Conservation (phyloP, 1,140 invertebrate genomes). For the Nymphalis io region DNA sequence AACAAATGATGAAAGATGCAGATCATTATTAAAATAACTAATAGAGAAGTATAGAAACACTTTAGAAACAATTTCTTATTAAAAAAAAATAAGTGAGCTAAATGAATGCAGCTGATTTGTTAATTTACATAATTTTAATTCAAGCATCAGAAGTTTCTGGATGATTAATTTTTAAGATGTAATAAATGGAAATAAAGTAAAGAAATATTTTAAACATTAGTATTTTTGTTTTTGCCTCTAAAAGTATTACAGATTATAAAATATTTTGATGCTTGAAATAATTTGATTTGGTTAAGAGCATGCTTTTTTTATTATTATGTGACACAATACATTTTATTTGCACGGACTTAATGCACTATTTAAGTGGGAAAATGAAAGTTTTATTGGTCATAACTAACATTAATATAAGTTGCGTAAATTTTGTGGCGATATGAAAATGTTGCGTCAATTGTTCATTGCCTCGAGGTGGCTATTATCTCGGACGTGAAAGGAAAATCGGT, state of each 20-base stretch:
- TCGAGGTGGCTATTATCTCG: constrained; percentile 35
- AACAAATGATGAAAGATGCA: too few relatives aligned
- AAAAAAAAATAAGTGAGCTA: background rate
- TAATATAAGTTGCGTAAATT: constrained; percentile 15
- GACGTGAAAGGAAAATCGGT: constrained; percentile 39
- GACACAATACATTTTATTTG: constrained; percentile 4
- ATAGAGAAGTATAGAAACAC: background rate
- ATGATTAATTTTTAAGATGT: background rate
- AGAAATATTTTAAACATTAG: too few relatives aligned
- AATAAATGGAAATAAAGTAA: background rate
- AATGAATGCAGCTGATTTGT: background rate
- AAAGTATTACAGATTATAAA: background rate
- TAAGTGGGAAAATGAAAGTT: constrained; percentile 4
- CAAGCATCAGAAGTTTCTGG: constrained; percentile 8
- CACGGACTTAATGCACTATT: constrained; percentile 10
- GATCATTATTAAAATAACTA: background rate
- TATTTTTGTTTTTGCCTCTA: too few relatives aligned
- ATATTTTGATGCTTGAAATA: constrained; percentile 15
- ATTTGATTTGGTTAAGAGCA: constrained; percentile 7
- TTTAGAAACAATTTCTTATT: background rate
- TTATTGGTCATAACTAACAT: constrained; percentile 6
- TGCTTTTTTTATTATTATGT: constrained; percentile 3
- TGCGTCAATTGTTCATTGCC: constrained; percentile 36
- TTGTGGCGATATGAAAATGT: constrained; percentile 28
- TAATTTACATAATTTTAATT: constrained; percentile 6